Base-by-base conservation (phyloP, 2,113 vertebrate species). In the Ibidorhyncha struthersii region DNA sequence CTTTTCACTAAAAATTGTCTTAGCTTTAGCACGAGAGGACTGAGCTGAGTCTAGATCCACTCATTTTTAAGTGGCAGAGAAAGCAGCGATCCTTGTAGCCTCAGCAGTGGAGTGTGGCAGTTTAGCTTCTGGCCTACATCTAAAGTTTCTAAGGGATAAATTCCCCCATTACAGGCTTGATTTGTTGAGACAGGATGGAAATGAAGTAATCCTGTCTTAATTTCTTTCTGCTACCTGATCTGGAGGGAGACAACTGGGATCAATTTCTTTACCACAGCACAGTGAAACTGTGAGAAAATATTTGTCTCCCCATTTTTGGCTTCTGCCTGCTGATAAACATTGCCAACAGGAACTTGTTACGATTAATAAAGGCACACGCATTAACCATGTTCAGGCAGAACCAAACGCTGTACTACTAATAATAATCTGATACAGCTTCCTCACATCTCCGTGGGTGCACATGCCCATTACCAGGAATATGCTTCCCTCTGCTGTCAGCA, bases 401-500 rank as follows among this genome's bases (percentile, higher is more conserved):
- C 78, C 50, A 52, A 96, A 83, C 36, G 15, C 72, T 63, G 34
- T 21, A 8, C 62, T n/a, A 36, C 43, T 43, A 41, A 2, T 61
- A 92, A 70, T 73, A 71, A 91, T 52, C 49, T 61, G 82, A 52
- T 50, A n/a, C 90, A 88, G 86, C 61, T 78, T 80, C 34, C 89
- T 50, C 82, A 41, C 77, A 85, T 77, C 78, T 78, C 85, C 1
- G 3, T 27, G 53, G 45, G 50, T 55, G 69, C 67, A 71, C 49
- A 43, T 49, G 86, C 70, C 79, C 49, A 49, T 97, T 92, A 63
- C 32, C 58, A 81, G 94, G 84, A 86, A 93, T 95, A 58, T 97
- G 92, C 95, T 94, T 93, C 97, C 97, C 96, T 92, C 97, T 98
- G 95, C 97, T 97, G 97, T 95, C 84, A 77, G 91, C 78, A 96